Evolutionary conservation across 2,797 vertebrate genomes (phyloP).

Genomic region (Arrhamphus sclerolepis): DNA sequence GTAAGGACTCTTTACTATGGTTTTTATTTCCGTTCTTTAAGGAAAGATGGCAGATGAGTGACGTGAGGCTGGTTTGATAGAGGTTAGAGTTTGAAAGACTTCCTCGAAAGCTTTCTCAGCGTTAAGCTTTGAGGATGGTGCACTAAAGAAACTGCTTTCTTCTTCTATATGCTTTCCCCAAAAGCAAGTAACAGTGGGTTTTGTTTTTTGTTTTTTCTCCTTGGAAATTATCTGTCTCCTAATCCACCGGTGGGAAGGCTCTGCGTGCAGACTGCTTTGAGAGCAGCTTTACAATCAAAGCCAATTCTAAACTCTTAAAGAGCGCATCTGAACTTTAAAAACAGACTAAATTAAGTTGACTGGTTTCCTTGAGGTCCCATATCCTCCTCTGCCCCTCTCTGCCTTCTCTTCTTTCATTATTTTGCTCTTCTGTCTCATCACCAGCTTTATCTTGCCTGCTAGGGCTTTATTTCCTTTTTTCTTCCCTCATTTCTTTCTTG

Average conservation of each 20-base stretch:
- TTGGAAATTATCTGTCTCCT: constrained; percentile 51
- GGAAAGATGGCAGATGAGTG: neutral
- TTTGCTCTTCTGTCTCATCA: constrained; percentile 17
- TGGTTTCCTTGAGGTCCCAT: constrained; percentile 47
- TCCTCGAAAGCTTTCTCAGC: constrained; percentile 36
- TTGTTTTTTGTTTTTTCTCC: constrained; percentile 33
- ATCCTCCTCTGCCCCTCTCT: constrained; percentile 32
- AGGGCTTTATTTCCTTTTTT: constrained; percentile 8
- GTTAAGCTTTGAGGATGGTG: constrained; percentile 20
- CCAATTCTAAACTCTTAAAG: constrained; percentile 62
- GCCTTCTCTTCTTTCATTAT: constrained; percentile 30
- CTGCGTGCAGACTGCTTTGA: constrained; percentile 32
- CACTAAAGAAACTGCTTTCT: constrained; percentile 21
- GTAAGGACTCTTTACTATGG: no score
- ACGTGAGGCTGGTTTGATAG: neutral
- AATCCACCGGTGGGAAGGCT: constrained; percentile 56
- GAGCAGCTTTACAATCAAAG: constrained; percentile 64
- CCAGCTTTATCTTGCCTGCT: constrained; percentile 10
- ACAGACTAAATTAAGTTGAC: constrained; percentile 48
- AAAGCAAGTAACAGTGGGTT: constrained; percentile 28
- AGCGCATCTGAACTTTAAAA: constrained; percentile 50
- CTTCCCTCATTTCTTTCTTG: constrained; percentile 1
- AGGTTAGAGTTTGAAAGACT: constrained; percentile 24
- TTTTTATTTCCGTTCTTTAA: constrained; percentile 3
- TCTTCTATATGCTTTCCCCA: neutral